These are phyloP conservation scores for Drymonia ruficornis DNA, from an alignment of 2,888 invertebrate species.

Conservation along the genomic window DNA sequence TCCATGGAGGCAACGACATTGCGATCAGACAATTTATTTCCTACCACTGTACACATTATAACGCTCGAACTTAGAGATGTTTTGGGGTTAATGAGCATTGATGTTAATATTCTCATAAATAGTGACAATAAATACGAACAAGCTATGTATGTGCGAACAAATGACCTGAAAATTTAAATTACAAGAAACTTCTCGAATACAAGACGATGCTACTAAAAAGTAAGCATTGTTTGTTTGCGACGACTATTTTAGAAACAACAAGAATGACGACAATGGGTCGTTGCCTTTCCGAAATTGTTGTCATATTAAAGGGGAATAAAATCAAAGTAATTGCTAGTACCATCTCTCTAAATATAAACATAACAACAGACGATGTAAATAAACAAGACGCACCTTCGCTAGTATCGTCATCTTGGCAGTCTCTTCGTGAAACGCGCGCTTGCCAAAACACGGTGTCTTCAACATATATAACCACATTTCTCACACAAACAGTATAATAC, in stretches of 20 bases:
- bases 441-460: slow-evolving; percentile 56
- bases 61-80: not conserved
- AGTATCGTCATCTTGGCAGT: slow-evolving; percentile 68
- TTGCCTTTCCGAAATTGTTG: not conserved
- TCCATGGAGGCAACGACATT: not conserved
- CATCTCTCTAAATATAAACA: slow-evolving; percentile 16
- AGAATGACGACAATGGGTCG: not conserved
- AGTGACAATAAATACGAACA: not conserved
- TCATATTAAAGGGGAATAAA: not conserved
- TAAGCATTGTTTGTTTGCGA: not conserved
- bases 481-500: slow-evolving; percentile 30
- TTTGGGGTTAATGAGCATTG: not conserved
- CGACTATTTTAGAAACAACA: not conserved
- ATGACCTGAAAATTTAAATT: not conserved
- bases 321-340: not conserved
- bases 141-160: not conserved
- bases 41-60: not conserved
- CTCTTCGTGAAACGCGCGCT: slow-evolving; percentile 37
- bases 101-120: not conserved
- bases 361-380: slow-evolving; percentile 39
- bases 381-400: slow-evolving; percentile 59
- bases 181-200: not conserved
- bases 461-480: slow-evolving; percentile 53
- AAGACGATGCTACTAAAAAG: not conserved
- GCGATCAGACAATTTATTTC: not conserved